phyloP scores from a whole-genome alignment of 1,140 invertebrate species.

The Pemphigus obesinymphae region DNA sequence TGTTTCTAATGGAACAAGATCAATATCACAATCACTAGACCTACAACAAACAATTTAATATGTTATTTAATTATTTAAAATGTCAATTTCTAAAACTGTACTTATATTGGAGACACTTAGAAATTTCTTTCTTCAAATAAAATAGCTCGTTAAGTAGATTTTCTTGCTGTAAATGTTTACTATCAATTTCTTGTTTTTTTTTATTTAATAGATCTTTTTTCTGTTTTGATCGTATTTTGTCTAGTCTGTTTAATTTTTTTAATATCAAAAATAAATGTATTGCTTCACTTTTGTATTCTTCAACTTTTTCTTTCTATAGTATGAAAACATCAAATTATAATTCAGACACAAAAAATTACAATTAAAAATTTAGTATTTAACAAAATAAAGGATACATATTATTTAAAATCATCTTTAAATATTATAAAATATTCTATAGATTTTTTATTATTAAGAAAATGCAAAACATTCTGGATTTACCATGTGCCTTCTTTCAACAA shows the following conservation, averaged over 20 bases:
- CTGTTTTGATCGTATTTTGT: conserved; percentile 37
- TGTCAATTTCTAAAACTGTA: background rate
- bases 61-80: background rate
- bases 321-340: background rate
- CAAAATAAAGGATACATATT: too few relatives aligned
- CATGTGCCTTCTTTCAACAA: too few relatives aligned
- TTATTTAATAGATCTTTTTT: conserved; percentile 36
- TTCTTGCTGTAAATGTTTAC: conserved; percentile 40
- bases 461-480: too few relatives aligned
- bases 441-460: too few relatives aligned
- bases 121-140: conserved; percentile 36
- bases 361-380: too few relatives aligned
- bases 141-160: conserved; percentile 22
- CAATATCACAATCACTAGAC: conserved; percentile 30
- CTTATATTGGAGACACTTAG: conserved; percentile 26
- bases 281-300: conserved; percentile 27
- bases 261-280: conserved; percentile 34
- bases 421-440: too few relatives aligned
- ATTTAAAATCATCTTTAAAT: too few relatives aligned
- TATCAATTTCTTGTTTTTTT: conserved; percentile 39
- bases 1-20: conserved; percentile 15
- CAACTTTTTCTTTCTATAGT: conserved; percentile 27
- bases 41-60: background rate
- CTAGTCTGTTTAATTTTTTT: conserved; percentile 37
- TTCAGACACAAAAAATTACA: background rate